phyloP scores from a whole-genome alignment of 2,113 vertebrate species.

The Lycocorax pyrrhopterus region DNA sequence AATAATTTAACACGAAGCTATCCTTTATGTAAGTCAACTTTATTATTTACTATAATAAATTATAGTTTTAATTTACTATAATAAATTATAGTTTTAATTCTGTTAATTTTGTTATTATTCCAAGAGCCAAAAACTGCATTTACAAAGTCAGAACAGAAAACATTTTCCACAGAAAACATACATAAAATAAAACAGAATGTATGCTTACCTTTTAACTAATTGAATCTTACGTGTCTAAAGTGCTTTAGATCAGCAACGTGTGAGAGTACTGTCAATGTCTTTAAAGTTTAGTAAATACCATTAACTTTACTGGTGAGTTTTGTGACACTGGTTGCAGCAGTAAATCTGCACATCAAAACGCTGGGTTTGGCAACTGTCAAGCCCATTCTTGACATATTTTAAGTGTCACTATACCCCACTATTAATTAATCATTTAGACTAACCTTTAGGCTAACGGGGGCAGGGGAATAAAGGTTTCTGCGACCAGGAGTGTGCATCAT shows the following conservation, averaged over 20 bases:
- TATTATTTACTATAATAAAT: background rate
- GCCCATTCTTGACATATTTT: background rate
- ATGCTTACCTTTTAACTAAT: background rate
- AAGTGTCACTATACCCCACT: background rate
- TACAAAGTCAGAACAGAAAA: background rate
- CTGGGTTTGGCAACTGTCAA: background rate
- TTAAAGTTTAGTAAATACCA: background rate
- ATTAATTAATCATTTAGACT: background rate
- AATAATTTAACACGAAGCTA: background rate
- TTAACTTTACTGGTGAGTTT: background rate
- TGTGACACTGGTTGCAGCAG: background rate
- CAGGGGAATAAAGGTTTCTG: background rate
- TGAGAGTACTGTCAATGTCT: background rate
- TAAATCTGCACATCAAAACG: background rate
- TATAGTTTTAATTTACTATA: background rate
- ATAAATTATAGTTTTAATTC: background rate
- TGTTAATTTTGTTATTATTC: background rate
- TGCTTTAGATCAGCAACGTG: background rate
- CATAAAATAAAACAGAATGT: background rate
- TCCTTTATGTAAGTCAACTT: background rate
- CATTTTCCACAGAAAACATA: background rate
- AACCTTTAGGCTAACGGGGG: background rate
- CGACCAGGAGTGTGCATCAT: rapidly evolving
- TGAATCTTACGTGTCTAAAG: background rate
- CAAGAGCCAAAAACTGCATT: background rate